A percentile compares a stretch with the other conserved stretches of the same genome.
Evolutionary conservation across 2,113 vertebrate species (phyloP).

Genomic region (Nothobranchius furzeri): DNA sequence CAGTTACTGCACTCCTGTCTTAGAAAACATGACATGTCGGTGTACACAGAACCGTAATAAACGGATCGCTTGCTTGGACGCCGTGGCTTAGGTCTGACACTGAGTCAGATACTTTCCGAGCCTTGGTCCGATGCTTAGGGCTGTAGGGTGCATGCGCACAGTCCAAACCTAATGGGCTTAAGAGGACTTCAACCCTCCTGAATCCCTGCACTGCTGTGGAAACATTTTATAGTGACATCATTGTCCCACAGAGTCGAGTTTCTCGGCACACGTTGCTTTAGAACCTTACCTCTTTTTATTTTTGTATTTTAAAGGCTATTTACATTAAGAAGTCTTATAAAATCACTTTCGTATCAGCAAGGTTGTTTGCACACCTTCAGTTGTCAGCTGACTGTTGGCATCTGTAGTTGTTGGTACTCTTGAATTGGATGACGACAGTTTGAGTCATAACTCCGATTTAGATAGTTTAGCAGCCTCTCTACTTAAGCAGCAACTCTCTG

Average conservation of each 20-base stretch:
- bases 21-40: slow-evolving; percentile 66
- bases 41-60: slow-evolving; percentile 67
- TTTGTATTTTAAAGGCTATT: slow-evolving; percentile 66
- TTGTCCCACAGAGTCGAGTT: slow-evolving; percentile 73
- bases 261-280: slow-evolving; percentile 65
- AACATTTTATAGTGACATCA: slow-evolving; percentile 80
- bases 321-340: slow-evolving; percentile 69
- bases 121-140: slow-evolving; percentile 48
- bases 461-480: slow-evolving; percentile 51
- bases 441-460: slow-evolving; percentile 51
- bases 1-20: slow-evolving; percentile 67
- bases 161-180: slow-evolving; percentile 62
- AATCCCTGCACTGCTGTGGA: slow-evolving; percentile 73
- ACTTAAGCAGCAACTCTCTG: slow-evolving; percentile 33
- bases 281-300: slow-evolving; percentile 55
- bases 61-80: slow-evolving; percentile 54
- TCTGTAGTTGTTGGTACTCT: slow-evolving; percentile 40
- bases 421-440: slow-evolving; percentile 43
- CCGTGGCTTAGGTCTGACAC: slow-evolving; percentile 57
- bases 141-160: slow-evolving; percentile 66
- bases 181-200: slow-evolving; percentile 56
- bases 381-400: slow-evolving; percentile 38
- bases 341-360: slow-evolving; percentile 56
- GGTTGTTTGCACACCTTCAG: slow-evolving; percentile 44
- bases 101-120: slow-evolving; percentile 61